Evolutionary conservation across 2,797 vertebrate genomes (phyloP).

Genomic region (Hafferia zeledoni): DNA sequence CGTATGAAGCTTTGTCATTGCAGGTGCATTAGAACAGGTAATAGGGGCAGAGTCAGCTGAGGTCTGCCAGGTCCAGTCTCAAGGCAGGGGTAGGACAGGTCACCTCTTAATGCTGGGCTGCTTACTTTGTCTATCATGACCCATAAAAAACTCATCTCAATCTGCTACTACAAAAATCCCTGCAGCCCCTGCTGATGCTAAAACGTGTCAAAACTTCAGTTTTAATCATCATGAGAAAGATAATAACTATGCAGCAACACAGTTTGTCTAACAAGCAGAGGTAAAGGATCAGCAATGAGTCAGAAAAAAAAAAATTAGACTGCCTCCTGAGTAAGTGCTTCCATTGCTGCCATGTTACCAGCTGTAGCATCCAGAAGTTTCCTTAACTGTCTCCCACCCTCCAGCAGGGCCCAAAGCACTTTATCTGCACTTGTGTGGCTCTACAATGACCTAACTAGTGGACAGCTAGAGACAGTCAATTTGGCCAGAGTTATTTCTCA

Average conservation of each 20-base stretch:
- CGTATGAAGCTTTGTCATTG: not conserved
- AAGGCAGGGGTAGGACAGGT: not conserved
- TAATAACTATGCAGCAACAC: not conserved
- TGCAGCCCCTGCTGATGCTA: not conserved
- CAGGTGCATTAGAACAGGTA: not conserved
- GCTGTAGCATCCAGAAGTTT: constrained; percentile 28
- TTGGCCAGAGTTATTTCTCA: not conserved
- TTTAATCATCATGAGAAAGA: constrained; percentile 30
- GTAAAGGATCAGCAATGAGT: constrained; percentile 17
- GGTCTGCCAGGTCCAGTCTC: not conserved
- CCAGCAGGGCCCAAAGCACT: not conserved
- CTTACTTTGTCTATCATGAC: not conserved
- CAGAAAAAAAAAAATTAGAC: constrained; percentile 6
- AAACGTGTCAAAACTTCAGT: not conserved
- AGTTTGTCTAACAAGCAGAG: not conserved
- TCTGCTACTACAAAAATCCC: not conserved
- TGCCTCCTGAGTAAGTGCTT: constrained; percentile 42
- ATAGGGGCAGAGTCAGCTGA: not conserved
- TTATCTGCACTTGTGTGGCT: not conserved
- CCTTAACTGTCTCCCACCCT: constrained; percentile 17
- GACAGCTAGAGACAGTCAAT: not conserved
- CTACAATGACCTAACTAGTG: not conserved
- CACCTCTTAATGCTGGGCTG: not conserved
- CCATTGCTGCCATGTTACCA: not conserved
- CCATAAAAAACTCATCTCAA: not conserved